A percentile compares a stretch with the other conserved stretches of the same genome.
phyloP scores from a whole-genome alignment of 2,797 vertebrate genomes.

The Moxostoma hubbsi region DNA sequence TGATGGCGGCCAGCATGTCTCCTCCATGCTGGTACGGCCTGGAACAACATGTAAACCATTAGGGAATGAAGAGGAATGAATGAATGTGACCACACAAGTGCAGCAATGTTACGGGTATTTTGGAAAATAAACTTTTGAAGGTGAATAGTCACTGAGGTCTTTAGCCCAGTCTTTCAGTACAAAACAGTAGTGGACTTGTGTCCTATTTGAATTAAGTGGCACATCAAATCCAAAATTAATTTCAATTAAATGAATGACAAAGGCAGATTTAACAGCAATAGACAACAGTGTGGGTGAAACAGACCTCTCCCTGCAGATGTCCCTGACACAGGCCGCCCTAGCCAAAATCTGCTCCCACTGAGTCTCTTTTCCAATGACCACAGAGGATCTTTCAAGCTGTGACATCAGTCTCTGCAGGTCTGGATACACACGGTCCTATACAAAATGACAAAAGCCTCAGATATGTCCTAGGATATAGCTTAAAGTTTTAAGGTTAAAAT shows the following conservation, averaged over 20 bases:
- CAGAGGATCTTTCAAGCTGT: slow-evolving; percentile 73
- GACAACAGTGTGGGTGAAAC: slow-evolving; percentile 7
- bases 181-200: background rate
- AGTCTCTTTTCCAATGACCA: slow-evolving; percentile 80
- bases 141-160: background rate
- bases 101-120: background rate
- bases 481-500: no score
- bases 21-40: slow-evolving; percentile 96
- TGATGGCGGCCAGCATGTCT: slow-evolving; percentile 93
- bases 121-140: background rate
- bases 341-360: slow-evolving; percentile 93
- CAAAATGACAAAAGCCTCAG: slow-evolving; percentile 2
- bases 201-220: background rate
- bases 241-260: background rate
- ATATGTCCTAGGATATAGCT: background rate
- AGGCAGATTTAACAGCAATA: no score
- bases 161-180: background rate
- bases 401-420: slow-evolving; percentile 89
- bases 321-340: slow-evolving; percentile 88
- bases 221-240: background rate
- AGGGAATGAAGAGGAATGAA: background rate
- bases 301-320: slow-evolving; percentile 92
- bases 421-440: slow-evolving; percentile 92
- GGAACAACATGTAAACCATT: background rate
- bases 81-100: background rate